Evolutionary conservation across 2,113 vertebrate species (phyloP).

Genomic region (Cochlearius cochlearius): DNA sequence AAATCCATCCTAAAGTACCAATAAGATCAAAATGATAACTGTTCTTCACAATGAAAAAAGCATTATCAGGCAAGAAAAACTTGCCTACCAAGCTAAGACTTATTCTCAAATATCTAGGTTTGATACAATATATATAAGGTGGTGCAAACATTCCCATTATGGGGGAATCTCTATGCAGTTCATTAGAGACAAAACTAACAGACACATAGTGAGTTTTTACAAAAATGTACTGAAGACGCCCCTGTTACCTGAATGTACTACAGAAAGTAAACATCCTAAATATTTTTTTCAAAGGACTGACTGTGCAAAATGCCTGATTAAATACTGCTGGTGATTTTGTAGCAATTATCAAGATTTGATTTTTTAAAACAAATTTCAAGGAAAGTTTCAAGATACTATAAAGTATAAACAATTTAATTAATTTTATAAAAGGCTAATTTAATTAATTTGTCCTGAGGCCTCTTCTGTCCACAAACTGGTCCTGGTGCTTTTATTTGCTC

Average conservation of each 20-base stretch:
- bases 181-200: background rate
- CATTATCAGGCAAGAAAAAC: background rate
- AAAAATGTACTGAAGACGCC: background rate
- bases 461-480: background rate
- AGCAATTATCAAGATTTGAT: background rate
- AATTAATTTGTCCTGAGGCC: background rate
- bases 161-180: background rate
- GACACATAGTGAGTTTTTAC: background rate
- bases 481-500: background rate
- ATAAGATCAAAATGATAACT: background rate
- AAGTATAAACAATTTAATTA: background rate
- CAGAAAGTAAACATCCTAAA: background rate
- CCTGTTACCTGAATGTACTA: background rate
- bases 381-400: background rate
- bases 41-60: background rate
- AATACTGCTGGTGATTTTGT: background rate
- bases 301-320: background rate
- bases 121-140: background rate
- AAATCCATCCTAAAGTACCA: background rate
- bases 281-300: background rate
- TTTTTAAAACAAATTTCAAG: background rate
- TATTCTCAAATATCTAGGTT: background rate
- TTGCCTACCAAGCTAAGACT: background rate
- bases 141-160: background rate
- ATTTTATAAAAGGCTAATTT: background rate